Evolutionary conservation across 2,888 invertebrate genomes (phyloP).

Genomic region (Mactromeris polynyma): DNA sequence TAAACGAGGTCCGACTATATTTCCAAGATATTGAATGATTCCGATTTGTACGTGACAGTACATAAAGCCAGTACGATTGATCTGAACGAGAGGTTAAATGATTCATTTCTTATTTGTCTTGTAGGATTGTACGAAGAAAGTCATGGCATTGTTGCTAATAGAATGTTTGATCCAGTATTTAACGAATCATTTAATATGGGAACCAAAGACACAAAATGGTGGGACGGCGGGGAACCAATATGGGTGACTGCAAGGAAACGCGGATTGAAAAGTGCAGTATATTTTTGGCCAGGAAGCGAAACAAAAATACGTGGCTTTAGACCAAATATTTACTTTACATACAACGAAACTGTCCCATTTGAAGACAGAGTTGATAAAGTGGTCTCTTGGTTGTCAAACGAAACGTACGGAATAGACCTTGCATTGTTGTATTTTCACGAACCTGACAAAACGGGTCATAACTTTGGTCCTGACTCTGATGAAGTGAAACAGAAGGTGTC

Average conservation of each 20-base stretch:
- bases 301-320: conserved; percentile 88
- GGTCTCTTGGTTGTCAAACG: conserved; percentile 86
- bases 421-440: conserved; percentile 81
- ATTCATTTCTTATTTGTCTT: background rate
- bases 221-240: conserved; percentile 82
- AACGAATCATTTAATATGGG: conserved; percentile 74
- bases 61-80: no score
- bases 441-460: conserved; percentile 81
- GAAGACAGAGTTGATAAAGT: conserved; percentile 89
- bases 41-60: no score
- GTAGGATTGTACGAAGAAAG: conserved; percentile 90
- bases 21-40: no score
- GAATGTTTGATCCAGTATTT: conserved; percentile 89
- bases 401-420: conserved; percentile 67
- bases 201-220: conserved; percentile 77
- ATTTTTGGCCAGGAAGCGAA: conserved; percentile 91
- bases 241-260: conserved; percentile 88
- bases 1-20: no score
- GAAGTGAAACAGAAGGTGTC: conserved; percentile 70
- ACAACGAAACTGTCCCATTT: conserved; percentile 88
- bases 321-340: conserved; percentile 85
- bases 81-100: no score
- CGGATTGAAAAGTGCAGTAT: conserved; percentile 88
- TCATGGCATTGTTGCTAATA: conserved; percentile 91
- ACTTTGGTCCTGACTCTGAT: conserved; percentile 76